Base-by-base conservation (phyloP, 2,888 invertebrate species). In the Blera fallax region DNA sequence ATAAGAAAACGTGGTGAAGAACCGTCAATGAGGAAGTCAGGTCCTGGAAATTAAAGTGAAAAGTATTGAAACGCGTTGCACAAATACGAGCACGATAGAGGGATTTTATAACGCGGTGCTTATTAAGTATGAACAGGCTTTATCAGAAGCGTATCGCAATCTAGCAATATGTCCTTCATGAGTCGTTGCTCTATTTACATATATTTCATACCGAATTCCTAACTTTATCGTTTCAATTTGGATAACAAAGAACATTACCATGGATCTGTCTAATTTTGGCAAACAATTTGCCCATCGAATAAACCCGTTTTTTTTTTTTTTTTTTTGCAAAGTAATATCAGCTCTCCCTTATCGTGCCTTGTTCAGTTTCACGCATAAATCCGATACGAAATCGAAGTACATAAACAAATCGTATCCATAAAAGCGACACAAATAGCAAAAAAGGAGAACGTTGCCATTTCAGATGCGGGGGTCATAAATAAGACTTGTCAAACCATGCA, bases 381-480 rank as follows among this genome's bases (percentile, higher is more conserved):
- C 43, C 79, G 70, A 84, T 70, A 79, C 58, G 24, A 79, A 76
- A 81, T 85, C 85, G 76, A 85, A 77, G 76, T 85, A 81, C 50
- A 85, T 81, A 85, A 85, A 85, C 81, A 85, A 85, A 85, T 81
- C 76, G 73, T 74, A 70, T 84, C 60, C 32, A 72, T 80, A 72
- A 60, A 82, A 34, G 14, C 62, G 62, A 45, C 50, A 54, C 40
- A 82, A 52, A 65, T 32, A 60, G 37, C 34, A 45, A 65, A 50
- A 65, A 43, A 58, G 8, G 16, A 29, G 60, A 67, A 67, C 54
- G 21, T 74, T 80, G 84, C 76, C 76, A 76, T 80, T 76, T 65
- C 60, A 65, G 67, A 48, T 52, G 27, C n/a, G 37, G 52, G 27
- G 58, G 50, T 32, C 76, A 27, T 85, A 85, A 85, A 85, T 85